These are phyloP conservation scores for Tetragnatha versicolor DNA, from an alignment of 1,140 invertebrate genomes.

Conservation along the genomic window DNA sequence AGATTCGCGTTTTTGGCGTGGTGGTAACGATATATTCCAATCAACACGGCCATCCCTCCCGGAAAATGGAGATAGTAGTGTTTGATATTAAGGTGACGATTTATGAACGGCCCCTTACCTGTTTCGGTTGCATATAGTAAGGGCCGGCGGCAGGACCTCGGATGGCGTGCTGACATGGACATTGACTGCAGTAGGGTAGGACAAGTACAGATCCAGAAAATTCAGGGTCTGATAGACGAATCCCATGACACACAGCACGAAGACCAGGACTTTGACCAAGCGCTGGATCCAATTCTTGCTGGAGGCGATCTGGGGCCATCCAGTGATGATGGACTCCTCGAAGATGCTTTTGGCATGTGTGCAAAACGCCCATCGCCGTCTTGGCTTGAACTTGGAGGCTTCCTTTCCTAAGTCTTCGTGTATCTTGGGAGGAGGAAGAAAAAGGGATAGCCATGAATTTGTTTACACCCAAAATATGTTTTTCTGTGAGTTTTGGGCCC, in stretches of 20 bases:
- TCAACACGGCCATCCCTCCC: too few relatives aligned
- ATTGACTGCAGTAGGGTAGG: constrained; percentile 32
- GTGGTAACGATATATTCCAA: too few relatives aligned
- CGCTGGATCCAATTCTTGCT: neutral
- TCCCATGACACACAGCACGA: neutral
- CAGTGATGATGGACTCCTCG: neutral
- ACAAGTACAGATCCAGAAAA: constrained; percentile 30
- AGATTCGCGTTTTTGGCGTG: too few relatives aligned
- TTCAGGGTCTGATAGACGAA: neutral
- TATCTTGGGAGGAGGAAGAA: too few relatives aligned
- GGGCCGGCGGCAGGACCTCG: constrained; percentile 1
- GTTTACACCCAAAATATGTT: too few relatives aligned
- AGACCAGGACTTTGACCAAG: neutral
- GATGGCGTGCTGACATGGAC: constrained; percentile 26
- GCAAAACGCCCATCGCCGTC: neutral
- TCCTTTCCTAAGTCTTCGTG: too few relatives aligned
- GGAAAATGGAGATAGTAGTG: too few relatives aligned
- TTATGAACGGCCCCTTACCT: too few relatives aligned
- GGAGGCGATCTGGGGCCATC: neutral
- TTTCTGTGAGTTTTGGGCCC: too few relatives aligned
- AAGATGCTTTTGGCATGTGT: neutral
- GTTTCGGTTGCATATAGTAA: constrained; percentile 18
- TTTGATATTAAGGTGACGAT: too few relatives aligned
- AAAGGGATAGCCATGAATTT: too few relatives aligned
- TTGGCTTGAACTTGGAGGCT: too few relatives aligned